Evolutionary conservation across 2,797 vertebrate genomes (phyloP).

Genomic region (Manis crassicaudata): DNA sequence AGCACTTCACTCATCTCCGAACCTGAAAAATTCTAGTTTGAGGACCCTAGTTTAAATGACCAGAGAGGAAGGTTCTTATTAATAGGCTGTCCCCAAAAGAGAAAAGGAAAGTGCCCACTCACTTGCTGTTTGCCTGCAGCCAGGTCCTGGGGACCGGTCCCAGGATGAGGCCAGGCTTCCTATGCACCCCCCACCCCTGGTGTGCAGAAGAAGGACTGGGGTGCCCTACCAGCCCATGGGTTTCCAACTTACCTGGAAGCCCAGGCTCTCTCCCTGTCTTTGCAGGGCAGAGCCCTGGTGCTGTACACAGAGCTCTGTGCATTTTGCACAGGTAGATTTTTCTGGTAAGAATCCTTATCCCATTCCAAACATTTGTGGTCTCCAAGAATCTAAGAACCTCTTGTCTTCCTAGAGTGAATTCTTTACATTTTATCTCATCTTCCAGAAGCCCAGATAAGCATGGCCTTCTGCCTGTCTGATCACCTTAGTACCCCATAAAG

Average conservation of each 20-base stretch:
- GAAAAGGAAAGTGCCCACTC: neutral
- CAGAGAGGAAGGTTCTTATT: neutral
- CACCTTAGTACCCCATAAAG: neutral
- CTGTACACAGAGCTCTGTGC: neutral
- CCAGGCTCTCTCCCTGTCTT: neutral
- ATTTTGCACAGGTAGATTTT: neutral
- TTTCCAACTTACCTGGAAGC: neutral
- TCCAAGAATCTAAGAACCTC: neutral
- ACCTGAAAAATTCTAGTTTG: neutral
- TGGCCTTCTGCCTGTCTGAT: neutral
- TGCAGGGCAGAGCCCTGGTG: neutral
- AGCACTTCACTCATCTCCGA: neutral
- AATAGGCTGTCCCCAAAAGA: neutral
- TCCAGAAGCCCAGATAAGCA: neutral
- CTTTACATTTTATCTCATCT: neutral
- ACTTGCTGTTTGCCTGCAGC: neutral
- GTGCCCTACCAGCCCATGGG: neutral
- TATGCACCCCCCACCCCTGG: neutral
- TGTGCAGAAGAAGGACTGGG: accelerated
- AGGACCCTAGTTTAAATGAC: neutral
- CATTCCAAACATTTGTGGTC: neutral
- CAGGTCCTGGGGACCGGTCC: neutral
- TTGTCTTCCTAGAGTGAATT: neutral
- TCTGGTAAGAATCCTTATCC: neutral
- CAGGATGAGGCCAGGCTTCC: neutral